These are phyloP conservation scores for Nycticorax nycticorax DNA, from an alignment of 2,113 vertebrate genomes.

Conservation along the genomic window DNA sequence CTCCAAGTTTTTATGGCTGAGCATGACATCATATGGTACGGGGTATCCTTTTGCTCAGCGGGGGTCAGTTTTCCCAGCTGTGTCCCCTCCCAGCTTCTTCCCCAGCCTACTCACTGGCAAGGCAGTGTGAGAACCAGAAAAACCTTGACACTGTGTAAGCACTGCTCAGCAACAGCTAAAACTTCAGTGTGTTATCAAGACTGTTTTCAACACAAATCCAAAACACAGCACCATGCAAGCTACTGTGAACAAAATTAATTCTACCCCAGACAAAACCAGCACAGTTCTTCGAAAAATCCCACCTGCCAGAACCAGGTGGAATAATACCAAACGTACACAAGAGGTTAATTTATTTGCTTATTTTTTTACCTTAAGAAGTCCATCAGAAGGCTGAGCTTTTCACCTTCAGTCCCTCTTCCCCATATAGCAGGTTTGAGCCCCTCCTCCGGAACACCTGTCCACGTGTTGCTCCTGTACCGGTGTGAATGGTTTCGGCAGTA, in stretches of 20 bases:
- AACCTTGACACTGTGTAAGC: neutral
- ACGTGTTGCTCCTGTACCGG: rapidly evolving
- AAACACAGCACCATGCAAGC: neutral
- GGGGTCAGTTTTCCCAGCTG: rapidly evolving
- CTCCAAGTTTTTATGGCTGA: neutral
- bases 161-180: neutral
- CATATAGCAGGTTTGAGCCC: rapidly evolving
- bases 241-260: neutral
- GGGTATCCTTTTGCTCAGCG: rapidly evolving
- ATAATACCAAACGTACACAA: neutral
- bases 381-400: neutral
- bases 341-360: neutral
- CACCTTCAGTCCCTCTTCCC: rapidly evolving
- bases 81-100: rapidly evolving
- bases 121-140: neutral
- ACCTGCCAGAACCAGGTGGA: neutral
- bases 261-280: neutral
- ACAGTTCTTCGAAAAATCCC: neutral
- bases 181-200: rapidly evolving
- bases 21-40: no score
- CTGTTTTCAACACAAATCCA: neutral
- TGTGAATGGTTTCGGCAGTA: rapidly evolving
- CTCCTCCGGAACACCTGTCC: neutral
- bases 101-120: rapidly evolving
- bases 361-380: neutral